These are phyloP conservation scores for Chrysocyon brachyurus DNA, from an alignment of 2,797 vertebrate genomes.

Conservation along the genomic window DNA sequence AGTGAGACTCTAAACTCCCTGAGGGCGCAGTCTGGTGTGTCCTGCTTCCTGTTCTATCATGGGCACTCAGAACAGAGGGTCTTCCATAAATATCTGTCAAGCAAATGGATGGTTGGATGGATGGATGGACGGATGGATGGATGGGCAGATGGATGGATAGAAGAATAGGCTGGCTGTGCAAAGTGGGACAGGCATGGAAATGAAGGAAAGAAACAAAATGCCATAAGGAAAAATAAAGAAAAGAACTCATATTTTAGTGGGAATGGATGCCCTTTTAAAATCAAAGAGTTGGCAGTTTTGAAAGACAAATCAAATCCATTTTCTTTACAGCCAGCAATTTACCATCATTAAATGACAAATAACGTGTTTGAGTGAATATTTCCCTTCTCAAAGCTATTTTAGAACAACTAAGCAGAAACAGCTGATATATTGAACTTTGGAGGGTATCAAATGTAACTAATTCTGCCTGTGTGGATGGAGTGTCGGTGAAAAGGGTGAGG, in stretches of 20 bases:
- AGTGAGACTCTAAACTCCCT: background rate
- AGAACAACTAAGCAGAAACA: conserved; percentile 5
- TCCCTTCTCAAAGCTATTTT: conserved; percentile 43
- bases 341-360: conserved; percentile 38
- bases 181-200: background rate
- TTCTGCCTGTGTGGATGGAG: background rate
- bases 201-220: conserved; percentile 28
- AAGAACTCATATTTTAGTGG: background rate
- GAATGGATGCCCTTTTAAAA: conserved; percentile 27
- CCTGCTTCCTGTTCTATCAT: background rate
- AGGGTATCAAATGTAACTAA: background rate
- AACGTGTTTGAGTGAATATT: background rate
- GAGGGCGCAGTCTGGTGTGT: background rate
- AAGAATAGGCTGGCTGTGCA: background rate
- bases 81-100: background rate
- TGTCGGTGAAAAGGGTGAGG: background rate
- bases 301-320: conserved; percentile 52
- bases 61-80: background rate
- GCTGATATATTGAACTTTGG: background rate
- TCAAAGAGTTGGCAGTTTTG: background rate
- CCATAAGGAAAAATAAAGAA: background rate
- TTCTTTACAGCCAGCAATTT: conserved; percentile 51
- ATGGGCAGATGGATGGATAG: background rate
- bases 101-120: background rate
- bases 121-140: background rate